These are phyloP conservation scores for Bombylius discolor DNA, from an alignment of 2,888 invertebrate species.

Conservation along the genomic window DNA sequence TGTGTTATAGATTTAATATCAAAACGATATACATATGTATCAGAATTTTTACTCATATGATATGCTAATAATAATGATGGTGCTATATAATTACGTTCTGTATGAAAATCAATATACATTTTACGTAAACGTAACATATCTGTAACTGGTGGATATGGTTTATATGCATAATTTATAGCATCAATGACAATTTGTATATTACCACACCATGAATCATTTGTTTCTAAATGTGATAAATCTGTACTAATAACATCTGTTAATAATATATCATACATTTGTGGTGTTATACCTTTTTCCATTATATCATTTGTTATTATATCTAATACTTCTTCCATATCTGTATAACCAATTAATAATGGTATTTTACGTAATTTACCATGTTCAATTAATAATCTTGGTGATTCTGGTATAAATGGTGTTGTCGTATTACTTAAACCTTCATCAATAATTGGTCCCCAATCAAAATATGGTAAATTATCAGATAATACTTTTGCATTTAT, in stretches of 20 bases:
- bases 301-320: slow-evolving; percentile 45
- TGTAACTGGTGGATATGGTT: slow-evolving; percentile 49
- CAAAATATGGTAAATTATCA: slow-evolving; percentile 46
- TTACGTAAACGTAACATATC: slow-evolving; percentile 49
- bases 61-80: slow-evolving; percentile 56
- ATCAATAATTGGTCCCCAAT: slow-evolving; percentile 72
- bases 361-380: slow-evolving; percentile 51
- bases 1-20: slow-evolving; percentile 58
- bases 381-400: slow-evolving; percentile 49
- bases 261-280: slow-evolving; percentile 43
- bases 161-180: slow-evolving; percentile 64
- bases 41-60: slow-evolving; percentile 43
- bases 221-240: slow-evolving; percentile 45
- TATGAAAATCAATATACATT: slow-evolving; percentile 55
- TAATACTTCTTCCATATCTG: slow-evolving; percentile 69
- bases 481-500: slow-evolving; percentile 47
- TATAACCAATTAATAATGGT: slow-evolving; percentile 62
- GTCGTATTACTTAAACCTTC: slow-evolving; percentile 51
- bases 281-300: slow-evolving; percentile 45
- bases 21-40: slow-evolving; percentile 61
- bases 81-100: slow-evolving; percentile 61
- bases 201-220: slow-evolving; percentile 43
- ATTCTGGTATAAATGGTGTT: slow-evolving; percentile 52
- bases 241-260: slow-evolving; percentile 48
- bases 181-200: slow-evolving; percentile 56